phyloP scores from a whole-genome alignment of 2,797 vertebrate species.

The Cyclopterus lumpus region DNA sequence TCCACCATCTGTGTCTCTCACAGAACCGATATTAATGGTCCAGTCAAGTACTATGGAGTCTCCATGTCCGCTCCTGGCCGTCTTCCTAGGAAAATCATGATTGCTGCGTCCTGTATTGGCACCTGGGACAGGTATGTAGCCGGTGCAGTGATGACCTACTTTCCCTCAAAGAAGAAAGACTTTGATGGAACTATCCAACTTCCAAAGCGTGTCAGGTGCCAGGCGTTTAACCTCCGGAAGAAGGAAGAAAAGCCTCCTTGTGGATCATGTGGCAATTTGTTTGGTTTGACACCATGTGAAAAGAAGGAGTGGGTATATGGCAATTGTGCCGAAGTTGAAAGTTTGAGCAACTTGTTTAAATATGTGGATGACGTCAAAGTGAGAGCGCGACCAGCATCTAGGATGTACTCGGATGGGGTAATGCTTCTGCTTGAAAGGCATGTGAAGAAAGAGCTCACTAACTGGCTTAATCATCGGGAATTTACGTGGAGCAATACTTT shows the following conservation, averaged over 20 bases:
- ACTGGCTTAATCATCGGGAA: fast-evolving
- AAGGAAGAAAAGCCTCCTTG: neutral
- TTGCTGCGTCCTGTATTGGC: conserved; percentile 12
- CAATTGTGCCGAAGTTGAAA: conserved; percentile 56
- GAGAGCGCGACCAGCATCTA: fast-evolving
- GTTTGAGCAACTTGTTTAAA: conserved; percentile 54
- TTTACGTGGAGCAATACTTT: fast-evolving
- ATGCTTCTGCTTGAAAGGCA: fast-evolving
- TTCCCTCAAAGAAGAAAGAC: fast-evolving
- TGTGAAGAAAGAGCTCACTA: fast-evolving
- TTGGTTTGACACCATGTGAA: neutral
- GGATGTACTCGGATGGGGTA: fast-evolving
- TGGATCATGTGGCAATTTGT: conserved; percentile 26
- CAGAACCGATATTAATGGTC: fast-evolving
- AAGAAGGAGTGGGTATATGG: fast-evolving
- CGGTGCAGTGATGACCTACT: conserved; percentile 45
- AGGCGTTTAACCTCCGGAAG: neutral
- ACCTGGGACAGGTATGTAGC: conserved; percentile 39
- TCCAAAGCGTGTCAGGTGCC: neutral
- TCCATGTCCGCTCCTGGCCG: conserved; percentile 24
- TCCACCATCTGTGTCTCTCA: conserved; percentile 37
- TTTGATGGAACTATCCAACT: conserved; percentile 49
- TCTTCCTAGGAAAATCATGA: neutral
- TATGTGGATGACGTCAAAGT: fast-evolving
- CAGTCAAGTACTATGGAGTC: conserved; percentile 36